Evolutionary conservation across 2,797 vertebrate species (phyloP), one percentile per base, ranked within the genome.

Genomic region (Phataginus tetradactyla): DNA sequence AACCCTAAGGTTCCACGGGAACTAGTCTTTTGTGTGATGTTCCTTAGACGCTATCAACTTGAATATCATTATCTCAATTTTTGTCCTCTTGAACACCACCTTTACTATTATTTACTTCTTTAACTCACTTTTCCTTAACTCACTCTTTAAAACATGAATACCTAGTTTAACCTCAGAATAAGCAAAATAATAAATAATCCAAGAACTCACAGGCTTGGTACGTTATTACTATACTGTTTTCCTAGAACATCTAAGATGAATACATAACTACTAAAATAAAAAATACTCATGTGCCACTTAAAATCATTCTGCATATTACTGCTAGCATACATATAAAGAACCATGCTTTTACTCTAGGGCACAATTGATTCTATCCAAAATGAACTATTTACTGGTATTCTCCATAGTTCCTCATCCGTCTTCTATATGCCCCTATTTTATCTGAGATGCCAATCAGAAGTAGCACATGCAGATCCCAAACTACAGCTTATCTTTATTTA

Each of bases 401-500:
- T 72, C n/a, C 10, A 25, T 15, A 18, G 23, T 86, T 77, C 77
- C 59, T 29, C 1, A 51, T 49, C 42, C 4, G 15, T 86, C 74
- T 95, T 80, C 71, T 25, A 15, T 10, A 20, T 0, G 20, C 25
- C 25, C 34, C 27, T 17, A 79, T 96, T 97, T 90, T 79, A 96
- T 96, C 57, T 86, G 94, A 90, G 97, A 84, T 86, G 57, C 83
- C 96, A 83, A n/a, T 97, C 91, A 37, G 39, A 53, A 34, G 53
- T 49, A 78, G 55, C 83, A 59, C 57, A 25, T 25, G 90, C 83
- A 86, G 88, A 96, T 92, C 85, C 94, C 96, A 96, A 83, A 93
- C 77, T 89, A 87, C 97, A 97, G 96, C 95, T 97, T 97, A 94
- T 92, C 95, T 95, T 97, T 96, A 86, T 95, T 97, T 96, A 86